Percentiles rank a stretch among this genome's conserved stretches.
These are phyloP conservation scores for cattle (Bos taurus) DNA, from an alignment of 2,113 vertebrate genomes.

Conservation along the genomic window ARS-UCD2.0 NC_037344.1:56310001-56310500, in stretches of 20 bases:
- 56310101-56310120: neutral
- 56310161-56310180: too few species aligned
- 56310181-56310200: too few species aligned
- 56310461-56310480: neutral
- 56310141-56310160: neutral
- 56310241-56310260: too few species aligned
- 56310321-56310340: neutral
- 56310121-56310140: neutral
- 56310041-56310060: neutral
- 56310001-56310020: neutral
- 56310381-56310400: neutral
- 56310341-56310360: neutral
- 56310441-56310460: neutral
- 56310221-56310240: too few species aligned
- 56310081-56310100: neutral
- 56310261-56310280: too few species aligned
- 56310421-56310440: neutral
- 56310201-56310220: too few species aligned
- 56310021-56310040: neutral
- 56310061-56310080: neutral
- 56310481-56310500: neutral
- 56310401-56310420: neutral
- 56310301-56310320: neutral
- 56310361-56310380: neutral
- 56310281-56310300: neutral